A percentile compares a stretch with the other conserved stretches of the same genome.
Evolutionary conservation across 2,888 invertebrate genomes (phyloP).

Genomic region (Scelioninae gen. 2): DNA sequence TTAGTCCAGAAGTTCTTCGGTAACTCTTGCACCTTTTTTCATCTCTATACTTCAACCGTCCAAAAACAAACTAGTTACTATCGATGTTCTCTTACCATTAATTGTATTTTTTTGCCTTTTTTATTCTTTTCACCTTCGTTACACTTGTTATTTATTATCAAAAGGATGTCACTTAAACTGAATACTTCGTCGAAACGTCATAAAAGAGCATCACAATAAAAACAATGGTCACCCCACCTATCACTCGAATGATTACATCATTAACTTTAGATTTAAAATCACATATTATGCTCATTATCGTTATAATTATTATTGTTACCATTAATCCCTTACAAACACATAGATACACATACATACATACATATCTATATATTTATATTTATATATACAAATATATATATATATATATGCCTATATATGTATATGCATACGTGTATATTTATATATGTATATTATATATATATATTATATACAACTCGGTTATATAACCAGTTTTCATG

Average conservation of each 20-base stretch:
- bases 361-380: too few relatives aligned
- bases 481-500: slow-evolving; percentile 34
- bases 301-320: slow-evolving; percentile 52
- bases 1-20: slow-evolving; percentile 64
- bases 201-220: slow-evolving; percentile 51
- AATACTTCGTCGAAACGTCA: slow-evolving; percentile 35
- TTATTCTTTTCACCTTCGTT: too few relatives aligned
- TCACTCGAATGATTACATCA: slow-evolving; percentile 48
- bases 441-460: too few relatives aligned
- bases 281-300: slow-evolving; percentile 46
- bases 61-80: slow-evolving; percentile 41
- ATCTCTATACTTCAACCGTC: slow-evolving; percentile 18
- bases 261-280: slow-evolving; percentile 34
- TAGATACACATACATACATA: too few relatives aligned
- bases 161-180: slow-evolving; percentile 52
- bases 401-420: too few relatives aligned
- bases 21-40: too few relatives aligned
- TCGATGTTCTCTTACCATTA: slow-evolving; percentile 5
- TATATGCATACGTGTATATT: too few relatives aligned
- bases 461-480: slow-evolving; percentile 1
- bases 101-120: slow-evolving; percentile 18
- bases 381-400: too few relatives aligned
- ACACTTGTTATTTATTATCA: slow-evolving; percentile 54
- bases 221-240: slow-evolving; percentile 36
- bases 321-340: too few relatives aligned